These are phyloP conservation scores for Metopia argyrocephala DNA, from an alignment of 2,888 invertebrate species.

Conservation along the genomic window DNA sequence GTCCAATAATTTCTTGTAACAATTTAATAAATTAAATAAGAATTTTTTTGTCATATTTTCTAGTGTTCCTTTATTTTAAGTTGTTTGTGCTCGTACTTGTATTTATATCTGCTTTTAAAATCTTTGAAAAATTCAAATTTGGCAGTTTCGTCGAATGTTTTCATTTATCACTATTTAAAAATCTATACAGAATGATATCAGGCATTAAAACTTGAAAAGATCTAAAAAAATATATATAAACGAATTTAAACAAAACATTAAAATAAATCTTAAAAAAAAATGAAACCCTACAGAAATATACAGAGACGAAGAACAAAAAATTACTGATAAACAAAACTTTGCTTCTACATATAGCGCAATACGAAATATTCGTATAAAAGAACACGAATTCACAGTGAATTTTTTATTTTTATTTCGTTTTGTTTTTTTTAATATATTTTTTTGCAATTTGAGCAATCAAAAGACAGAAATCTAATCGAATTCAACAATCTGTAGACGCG, in stretches of 20 bases:
- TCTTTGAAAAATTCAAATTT: not conserved
- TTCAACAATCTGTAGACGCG: slow-evolving; percentile 60
- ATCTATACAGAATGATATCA: slow-evolving; percentile 56
- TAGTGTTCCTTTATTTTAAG: no score
- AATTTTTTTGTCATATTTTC: no score
- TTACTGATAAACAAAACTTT: not conserved
- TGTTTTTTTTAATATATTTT: no score
- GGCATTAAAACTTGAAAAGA: slow-evolving; percentile 26
- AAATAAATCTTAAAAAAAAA: slow-evolving; percentile 35
- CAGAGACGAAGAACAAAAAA: slow-evolving; percentile 30
- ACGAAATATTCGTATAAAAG: not conserved
- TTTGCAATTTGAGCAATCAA: slow-evolving; percentile 37
- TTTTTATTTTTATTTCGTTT: not conserved
- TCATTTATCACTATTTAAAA: slow-evolving; percentile 44
- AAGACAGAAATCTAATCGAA: slow-evolving; percentile 65
- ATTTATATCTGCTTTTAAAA: not conserved
- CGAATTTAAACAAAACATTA: slow-evolving; percentile 10
- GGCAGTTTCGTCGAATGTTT: not conserved
- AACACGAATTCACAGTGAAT: not conserved
- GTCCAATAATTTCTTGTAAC: no score
- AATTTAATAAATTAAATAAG: no score
- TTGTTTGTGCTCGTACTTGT: not conserved
- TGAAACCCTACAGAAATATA: slow-evolving; percentile 47
- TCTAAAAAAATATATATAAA: slow-evolving; percentile 47
- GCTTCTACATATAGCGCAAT: not conserved